These are phyloP conservation scores for Siniperca knerii DNA, from an alignment of 2,113 vertebrate genomes.

Conservation along the genomic window DNA sequence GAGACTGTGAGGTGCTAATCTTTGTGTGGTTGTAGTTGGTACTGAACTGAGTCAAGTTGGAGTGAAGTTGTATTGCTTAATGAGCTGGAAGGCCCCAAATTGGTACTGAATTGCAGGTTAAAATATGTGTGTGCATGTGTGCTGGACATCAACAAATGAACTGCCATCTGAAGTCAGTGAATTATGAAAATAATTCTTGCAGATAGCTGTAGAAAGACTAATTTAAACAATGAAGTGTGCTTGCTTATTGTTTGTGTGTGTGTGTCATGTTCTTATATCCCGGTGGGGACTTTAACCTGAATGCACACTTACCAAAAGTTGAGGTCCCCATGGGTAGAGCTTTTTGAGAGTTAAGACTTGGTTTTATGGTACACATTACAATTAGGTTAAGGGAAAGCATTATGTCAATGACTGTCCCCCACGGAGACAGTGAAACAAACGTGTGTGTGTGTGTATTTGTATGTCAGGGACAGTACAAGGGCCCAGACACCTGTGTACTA, in stretches of 20 bases:
- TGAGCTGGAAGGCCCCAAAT: slow-evolving; percentile 11
- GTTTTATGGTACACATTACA: too few species aligned
- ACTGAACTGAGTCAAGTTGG: slow-evolving; percentile 9
- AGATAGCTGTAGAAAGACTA: not conserved
- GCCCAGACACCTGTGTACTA: slow-evolving; percentile 17
- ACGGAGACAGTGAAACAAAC: too few species aligned
- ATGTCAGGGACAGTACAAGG: slow-evolving; percentile 27
- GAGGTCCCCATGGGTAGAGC: too few species aligned
- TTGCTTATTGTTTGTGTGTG: slow-evolving; percentile 5
- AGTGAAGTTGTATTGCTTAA: slow-evolving; percentile 11
- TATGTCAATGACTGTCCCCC: too few species aligned
- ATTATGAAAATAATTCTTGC: not conserved
- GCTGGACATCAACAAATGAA: not conserved
- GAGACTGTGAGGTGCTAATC: not conserved
- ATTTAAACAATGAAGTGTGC: not conserved
- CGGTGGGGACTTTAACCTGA: too few species aligned
- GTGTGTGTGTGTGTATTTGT: slow-evolving; percentile 15
- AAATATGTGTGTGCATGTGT: not conserved
- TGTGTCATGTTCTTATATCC: not conserved
- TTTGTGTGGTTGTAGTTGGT: slow-evolving; percentile 13
- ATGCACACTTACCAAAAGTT: too few species aligned
- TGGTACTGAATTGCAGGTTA: slow-evolving; percentile 20
- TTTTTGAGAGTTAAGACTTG: too few species aligned
- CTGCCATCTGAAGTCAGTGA: slow-evolving; percentile 7
- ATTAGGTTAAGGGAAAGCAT: too few species aligned